Conservation (phyloP, 2,888 invertebrate genomes). For the Eupithecia subumbrata region DNA sequence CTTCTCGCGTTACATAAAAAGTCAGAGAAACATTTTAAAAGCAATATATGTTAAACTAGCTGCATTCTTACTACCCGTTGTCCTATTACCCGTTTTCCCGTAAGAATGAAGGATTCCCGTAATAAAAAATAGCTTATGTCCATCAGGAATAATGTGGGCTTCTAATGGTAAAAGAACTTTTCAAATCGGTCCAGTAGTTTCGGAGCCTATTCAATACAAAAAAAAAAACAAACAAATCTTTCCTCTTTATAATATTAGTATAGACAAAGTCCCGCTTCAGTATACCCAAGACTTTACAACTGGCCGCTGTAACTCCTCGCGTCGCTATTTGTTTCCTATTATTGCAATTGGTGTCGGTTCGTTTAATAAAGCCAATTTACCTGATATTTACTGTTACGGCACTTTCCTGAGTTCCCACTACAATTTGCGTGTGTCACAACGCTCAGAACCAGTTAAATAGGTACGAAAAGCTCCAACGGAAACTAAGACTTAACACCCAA, state of each 20-base stretch:
- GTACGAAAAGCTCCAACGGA: constrained; percentile 33
- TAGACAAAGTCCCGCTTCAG: constrained; percentile 7
- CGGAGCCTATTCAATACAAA: no score
- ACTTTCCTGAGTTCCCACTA: constrained; percentile 51
- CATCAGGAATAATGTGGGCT: no score
- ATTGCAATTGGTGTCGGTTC: constrained; percentile 47
- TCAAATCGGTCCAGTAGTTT: no score
- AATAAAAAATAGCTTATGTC: no score
- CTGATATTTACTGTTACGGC: constrained; percentile 60
- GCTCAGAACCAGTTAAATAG: constrained; percentile 52
- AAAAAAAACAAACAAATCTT: no score
- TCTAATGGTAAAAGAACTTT: no score
- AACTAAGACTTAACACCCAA: constrained; percentile 38
- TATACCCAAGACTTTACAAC: constrained; percentile 20
- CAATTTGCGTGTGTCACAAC: constrained; percentile 61
- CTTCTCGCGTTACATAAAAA: not conserved
- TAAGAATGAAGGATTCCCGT: no score
- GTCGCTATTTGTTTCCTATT: constrained; percentile 47
- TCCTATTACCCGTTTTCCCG: no score
- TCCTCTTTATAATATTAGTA: no score
- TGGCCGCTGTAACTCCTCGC: constrained; percentile 35
- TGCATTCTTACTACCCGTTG: no score
- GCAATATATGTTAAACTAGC: not conserved
- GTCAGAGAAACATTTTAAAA: not conserved
- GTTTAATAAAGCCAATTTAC: constrained; percentile 64